A percentile compares a stretch with the other conserved stretches of the same genome.
Conservation (phyloP, 2,797 vertebrate genomes). For the Aulostomus chinensis region DNA sequence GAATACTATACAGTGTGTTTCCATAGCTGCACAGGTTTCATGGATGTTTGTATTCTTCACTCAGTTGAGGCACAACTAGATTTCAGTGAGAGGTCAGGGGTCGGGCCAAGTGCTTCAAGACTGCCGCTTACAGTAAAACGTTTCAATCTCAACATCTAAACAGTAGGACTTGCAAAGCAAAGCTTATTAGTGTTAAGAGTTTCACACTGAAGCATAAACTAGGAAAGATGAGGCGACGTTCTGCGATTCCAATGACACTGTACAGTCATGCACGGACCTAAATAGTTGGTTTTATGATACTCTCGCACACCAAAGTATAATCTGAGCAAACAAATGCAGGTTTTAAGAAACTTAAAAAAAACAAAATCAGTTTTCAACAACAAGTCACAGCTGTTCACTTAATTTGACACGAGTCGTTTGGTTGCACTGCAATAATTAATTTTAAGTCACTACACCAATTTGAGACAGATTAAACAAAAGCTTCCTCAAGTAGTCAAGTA, state of each 20-base stretch:
- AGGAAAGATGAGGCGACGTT: slow-evolving; percentile 52
- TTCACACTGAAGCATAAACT: slow-evolving; percentile 64
- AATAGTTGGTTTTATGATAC: slow-evolving; percentile 38
- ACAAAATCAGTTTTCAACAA: slow-evolving; percentile 49
- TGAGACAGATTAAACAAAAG: slow-evolving; percentile 49
- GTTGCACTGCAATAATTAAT: slow-evolving; percentile 66
- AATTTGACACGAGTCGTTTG: slow-evolving; percentile 63
- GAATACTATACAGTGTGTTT: slow-evolving; percentile 83
- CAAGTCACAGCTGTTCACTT: slow-evolving; percentile 46
- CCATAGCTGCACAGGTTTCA: slow-evolving; percentile 77
- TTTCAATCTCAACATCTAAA: slow-evolving; percentile 58
- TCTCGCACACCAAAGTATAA: slow-evolving; percentile 47
- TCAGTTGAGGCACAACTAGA: slow-evolving; percentile 70
- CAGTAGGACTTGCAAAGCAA: slow-evolving; percentile 73
- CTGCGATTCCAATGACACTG: slow-evolving; percentile 54
- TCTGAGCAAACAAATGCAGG: slow-evolving; percentile 51
- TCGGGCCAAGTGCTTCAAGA: slow-evolving; percentile 69
- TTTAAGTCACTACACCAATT: slow-evolving; percentile 57
- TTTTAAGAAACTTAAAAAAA: slow-evolving; percentile 30
- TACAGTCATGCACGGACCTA: slow-evolving; percentile 71
- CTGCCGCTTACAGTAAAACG: slow-evolving; percentile 69
- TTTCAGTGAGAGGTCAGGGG: slow-evolving; percentile 65
- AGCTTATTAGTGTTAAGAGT: slow-evolving; percentile 62
- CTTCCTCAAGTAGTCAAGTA: slow-evolving; percentile 76
- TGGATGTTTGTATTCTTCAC: slow-evolving; percentile 70